Evolutionary conservation across 2,888 invertebrate species (phyloP), one percentile per base, ranked within the genome.

Genomic region (Nomada hirtipes): DNA sequence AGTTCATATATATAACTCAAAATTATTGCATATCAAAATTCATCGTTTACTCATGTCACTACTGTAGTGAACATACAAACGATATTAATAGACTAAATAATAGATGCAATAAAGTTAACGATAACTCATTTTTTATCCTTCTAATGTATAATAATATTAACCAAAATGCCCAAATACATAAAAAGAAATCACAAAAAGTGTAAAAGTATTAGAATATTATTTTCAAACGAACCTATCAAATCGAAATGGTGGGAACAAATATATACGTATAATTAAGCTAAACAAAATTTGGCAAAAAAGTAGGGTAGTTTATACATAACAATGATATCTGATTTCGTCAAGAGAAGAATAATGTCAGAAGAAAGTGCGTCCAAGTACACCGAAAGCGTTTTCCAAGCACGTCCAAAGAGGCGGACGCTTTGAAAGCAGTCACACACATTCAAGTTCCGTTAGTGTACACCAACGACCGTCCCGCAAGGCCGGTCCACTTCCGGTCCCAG

Each of bases 401-500:
- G 42, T 64, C 20, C n/a, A 15, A 23, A 44, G 65, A 47, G 53
- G 36, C 50, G 42, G 29, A 53, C 3, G 18, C 26, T 11, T 13
- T 52, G 26, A 42, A 74, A 36, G 68, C 36, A 67, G 13, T 47
- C 47, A 23, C 77, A 52, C 53, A 59, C 63, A 69, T 52, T 10
- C 47, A 57, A 64, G 78, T 79, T 79, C 88, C 86, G 86, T 87
- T 84, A 89, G 88, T 88, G 87, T 89, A 90, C 90, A 89, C 90
- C 53, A 90, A 91, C 91, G 91, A 92, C 90, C 91, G 91, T 90
- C 88, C 89, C 86, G 89, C 93, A 93, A 93, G 93, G 93, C 90
- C 93, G 92, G 91, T 89, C 90, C 91, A 93, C 91, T 93, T 93
- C 93, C 93, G 93, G 92, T 92, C 89, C 88, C 87, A 87, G 87